Percentiles rank a stretch among this genome's conserved stretches.
These are phyloP conservation scores for Campylorhamphus procurvoides DNA, from an alignment of 2,113 vertebrate species.

Conservation along the genomic window DNA sequence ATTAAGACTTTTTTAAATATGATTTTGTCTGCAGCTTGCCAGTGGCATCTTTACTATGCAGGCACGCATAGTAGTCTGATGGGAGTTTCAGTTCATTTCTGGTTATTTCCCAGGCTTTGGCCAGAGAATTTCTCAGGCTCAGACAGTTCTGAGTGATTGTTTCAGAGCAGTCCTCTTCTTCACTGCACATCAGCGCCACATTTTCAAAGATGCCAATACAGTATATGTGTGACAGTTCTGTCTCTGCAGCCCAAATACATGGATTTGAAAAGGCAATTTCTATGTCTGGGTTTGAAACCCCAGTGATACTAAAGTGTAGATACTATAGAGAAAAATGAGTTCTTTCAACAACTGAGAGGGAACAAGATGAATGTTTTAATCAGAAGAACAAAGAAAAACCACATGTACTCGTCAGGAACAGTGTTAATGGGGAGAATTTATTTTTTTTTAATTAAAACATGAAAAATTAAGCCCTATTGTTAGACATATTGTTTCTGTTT, in stretches of 20 bases:
- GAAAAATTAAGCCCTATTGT: conserved; percentile 24
- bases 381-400: not conserved
- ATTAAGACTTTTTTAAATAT: not conserved
- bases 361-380: conserved; percentile 52
- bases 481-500: conserved; percentile 25
- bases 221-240: not conserved
- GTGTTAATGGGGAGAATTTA: not conserved
- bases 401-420: not conserved
- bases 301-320: not conserved
- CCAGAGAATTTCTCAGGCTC: conserved; percentile 43
- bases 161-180: conserved; percentile 2
- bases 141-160: not conserved
- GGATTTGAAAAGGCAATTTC: not conserved
- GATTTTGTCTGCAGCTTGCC: not conserved
- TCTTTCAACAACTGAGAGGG: not conserved
- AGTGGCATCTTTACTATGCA: not conserved
- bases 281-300: not conserved
- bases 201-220: not conserved
- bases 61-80: not conserved
- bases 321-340: not conserved
- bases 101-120: conserved; percentile 20
- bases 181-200: not conserved
- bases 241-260: not conserved
- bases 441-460: conserved; percentile 62
- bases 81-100: conserved; percentile 27